phyloP scores from a whole-genome alignment of 2,888 invertebrate genomes.

The Endomychus coccineus region DNA sequence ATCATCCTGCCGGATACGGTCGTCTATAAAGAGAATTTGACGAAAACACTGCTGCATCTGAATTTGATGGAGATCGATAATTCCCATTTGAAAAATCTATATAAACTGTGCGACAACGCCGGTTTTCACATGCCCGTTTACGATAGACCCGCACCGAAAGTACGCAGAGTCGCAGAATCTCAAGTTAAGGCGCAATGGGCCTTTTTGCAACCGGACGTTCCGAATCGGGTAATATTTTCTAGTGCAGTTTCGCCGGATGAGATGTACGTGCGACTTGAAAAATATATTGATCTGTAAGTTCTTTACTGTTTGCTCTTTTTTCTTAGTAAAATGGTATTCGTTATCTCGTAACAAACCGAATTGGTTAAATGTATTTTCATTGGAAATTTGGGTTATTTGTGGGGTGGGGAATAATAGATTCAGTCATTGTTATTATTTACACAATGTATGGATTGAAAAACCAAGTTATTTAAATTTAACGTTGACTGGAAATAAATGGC shows the following conservation, averaged over 20 bases:
- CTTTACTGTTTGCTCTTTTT: not conserved
- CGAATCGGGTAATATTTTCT: conserved; percentile 44
- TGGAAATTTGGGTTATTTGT: too few species aligned
- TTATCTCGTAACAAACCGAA: too few species aligned
- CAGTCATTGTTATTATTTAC: too few species aligned
- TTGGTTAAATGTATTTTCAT: too few species aligned
- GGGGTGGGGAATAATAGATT: too few species aligned
- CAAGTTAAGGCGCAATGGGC: conserved; percentile 44
- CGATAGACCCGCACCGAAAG: conserved; percentile 16
- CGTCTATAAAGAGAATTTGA: conserved; percentile 50
- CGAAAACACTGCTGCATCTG: conserved; percentile 45
- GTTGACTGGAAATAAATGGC: too few species aligned
- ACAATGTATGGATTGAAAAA: too few species aligned
- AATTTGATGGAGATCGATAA: conserved; percentile 44
- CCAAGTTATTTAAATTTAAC: too few species aligned
- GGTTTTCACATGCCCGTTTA: conserved; percentile 33
- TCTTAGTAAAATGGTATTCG: too few species aligned
- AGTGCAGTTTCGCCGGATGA: conserved; percentile 44
- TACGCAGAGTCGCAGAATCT: conserved; percentile 3
- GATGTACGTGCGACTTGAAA: conserved; percentile 47
- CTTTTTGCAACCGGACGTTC: conserved; percentile 41
- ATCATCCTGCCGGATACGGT: conserved; percentile 46
- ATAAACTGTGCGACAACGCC: conserved; percentile 43
- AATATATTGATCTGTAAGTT: conserved; percentile 42
- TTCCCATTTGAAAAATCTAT: conserved; percentile 46